Evolutionary conservation across 2,113 vertebrate genomes (phyloP), one percentile per base, ranked within the genome.

Genomic region (Bubalus kerabau): DNA sequence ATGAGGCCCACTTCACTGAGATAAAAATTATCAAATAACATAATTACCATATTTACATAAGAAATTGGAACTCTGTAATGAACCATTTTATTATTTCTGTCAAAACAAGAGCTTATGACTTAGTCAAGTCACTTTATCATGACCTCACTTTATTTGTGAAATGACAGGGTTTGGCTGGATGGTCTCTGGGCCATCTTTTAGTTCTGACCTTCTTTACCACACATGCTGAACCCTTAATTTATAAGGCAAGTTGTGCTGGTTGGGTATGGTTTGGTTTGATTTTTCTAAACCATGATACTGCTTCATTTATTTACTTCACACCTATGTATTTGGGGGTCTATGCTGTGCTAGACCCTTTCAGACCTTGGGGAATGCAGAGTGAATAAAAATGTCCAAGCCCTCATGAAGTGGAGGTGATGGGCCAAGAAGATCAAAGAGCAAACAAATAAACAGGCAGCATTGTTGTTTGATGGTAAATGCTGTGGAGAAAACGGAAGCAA

Each of bases 61-160:
- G 43, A 78, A 86, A 54, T 19, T 71, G 54, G 21, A 5, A 57
- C 36, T 62, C 80, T 32, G 54, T 87, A 32, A 12, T 16, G 48
- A 92, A 16, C 26, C 60, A 67, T 92, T 89, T 94, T 90, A 62
- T 48, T 62, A 52, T 90, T 81, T 81, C 54, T 46, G 32, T 88
- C 40, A 46, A 76, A 98, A 92, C 30, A 93, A 48, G 43, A 94
- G 17, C 30, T 87, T 67, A 85, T 28, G n/a, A 94, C 26, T 94
- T 76, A 52, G 60, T 81, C 48, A 92, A 50, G 52, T 92, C 59
- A 80, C 50, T 92, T 83, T 32, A 52, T 32, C 30, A 52, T 87
- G 6, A 71, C 14, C 56, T 97, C 28, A 5, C 50, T 43, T 60
- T 67, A 15, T 97, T 87, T 82, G 46, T 64, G 14, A 86, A 67